These are phyloP conservation scores for Siphlonurus alternatus DNA, from an alignment of 2,888 invertebrate species.

Conservation along the genomic window DNA sequence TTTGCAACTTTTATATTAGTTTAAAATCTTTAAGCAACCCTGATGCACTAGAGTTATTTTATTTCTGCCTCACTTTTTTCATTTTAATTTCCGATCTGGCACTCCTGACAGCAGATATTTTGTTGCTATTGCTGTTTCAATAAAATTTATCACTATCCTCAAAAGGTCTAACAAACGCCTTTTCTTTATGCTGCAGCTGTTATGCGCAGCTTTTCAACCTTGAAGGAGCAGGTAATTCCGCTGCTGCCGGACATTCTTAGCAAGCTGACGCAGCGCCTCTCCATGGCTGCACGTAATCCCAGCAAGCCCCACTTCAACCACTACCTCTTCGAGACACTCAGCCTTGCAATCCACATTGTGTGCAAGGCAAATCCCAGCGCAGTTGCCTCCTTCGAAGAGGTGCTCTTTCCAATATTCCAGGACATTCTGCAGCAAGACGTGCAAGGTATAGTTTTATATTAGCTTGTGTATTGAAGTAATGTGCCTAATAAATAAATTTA, in stretches of 20 bases:
- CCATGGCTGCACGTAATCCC: slow-evolving; percentile 78
- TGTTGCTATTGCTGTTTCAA: too few relatives aligned
- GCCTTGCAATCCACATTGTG: slow-evolving; percentile 74
- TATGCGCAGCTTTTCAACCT: slow-evolving; percentile 69
- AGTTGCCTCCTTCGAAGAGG: slow-evolving; percentile 76
- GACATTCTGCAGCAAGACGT: slow-evolving; percentile 87
- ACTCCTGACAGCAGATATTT: too few relatives aligned
- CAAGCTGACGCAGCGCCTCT: slow-evolving; percentile 67
- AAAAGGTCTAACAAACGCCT: too few relatives aligned
- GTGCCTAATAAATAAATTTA: too few relatives aligned
- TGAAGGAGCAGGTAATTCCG: slow-evolving; percentile 66
- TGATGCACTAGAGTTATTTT: too few relatives aligned
- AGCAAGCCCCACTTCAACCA: slow-evolving; percentile 97
- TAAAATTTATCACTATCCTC: too few relatives aligned
- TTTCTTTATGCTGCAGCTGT: too few relatives aligned
- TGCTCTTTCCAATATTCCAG: slow-evolving; percentile 89
- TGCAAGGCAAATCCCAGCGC: slow-evolving; percentile 65
- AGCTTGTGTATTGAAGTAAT: slow-evolving; percentile 6
- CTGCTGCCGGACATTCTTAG: slow-evolving; percentile 65
- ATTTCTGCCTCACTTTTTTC: too few relatives aligned
- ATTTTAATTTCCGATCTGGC: too few relatives aligned
- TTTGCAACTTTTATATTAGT: too few relatives aligned
- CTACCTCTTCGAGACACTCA: slow-evolving; percentile 89
- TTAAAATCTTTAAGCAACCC: too few relatives aligned
- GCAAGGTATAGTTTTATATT: slow-evolving; percentile 54